These are phyloP conservation scores for Ctenosaura bakeri DNA, from an alignment of 2,797 vertebrate genomes.

Conservation along the genomic window DNA sequence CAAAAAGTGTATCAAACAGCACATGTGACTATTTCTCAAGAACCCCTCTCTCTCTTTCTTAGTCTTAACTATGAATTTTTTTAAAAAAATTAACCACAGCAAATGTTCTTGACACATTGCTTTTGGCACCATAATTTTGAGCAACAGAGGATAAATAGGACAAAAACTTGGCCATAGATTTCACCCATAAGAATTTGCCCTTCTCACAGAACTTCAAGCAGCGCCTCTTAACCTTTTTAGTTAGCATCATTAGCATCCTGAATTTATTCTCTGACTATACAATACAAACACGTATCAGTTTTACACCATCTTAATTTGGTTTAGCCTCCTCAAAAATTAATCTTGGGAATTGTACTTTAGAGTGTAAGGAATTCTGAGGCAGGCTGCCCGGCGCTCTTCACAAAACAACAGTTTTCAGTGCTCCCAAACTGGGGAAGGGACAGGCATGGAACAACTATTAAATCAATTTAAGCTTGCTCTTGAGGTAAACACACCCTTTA, in stretches of 20 bases:
- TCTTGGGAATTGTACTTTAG: neutral
- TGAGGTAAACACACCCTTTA: neutral
- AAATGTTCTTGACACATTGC: neutral
- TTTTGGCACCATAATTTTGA: neutral
- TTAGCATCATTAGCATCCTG: neutral
- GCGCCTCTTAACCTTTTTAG: neutral
- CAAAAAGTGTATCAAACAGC: neutral
- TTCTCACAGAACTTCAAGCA: neutral
- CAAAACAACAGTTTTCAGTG: neutral
- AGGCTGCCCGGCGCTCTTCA: neutral
- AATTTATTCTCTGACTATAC: neutral
- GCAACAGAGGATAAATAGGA: too few species aligned
- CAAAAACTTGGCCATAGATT: too few species aligned
- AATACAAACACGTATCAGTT: neutral
- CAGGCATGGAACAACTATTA: neutral
- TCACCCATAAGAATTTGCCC: neutral
- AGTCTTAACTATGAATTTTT: neutral
- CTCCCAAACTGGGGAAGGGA: neutral
- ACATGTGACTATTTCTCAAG: neutral
- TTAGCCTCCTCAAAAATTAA: neutral
- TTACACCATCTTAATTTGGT: neutral
- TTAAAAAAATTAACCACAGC: neutral
- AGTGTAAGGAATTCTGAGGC: neutral
- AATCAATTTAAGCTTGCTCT: neutral
- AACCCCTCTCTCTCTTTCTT: neutral